These are phyloP conservation scores for Ceuthmochares aereus DNA, from an alignment of 2,113 vertebrate species.

Conservation along the genomic window DNA sequence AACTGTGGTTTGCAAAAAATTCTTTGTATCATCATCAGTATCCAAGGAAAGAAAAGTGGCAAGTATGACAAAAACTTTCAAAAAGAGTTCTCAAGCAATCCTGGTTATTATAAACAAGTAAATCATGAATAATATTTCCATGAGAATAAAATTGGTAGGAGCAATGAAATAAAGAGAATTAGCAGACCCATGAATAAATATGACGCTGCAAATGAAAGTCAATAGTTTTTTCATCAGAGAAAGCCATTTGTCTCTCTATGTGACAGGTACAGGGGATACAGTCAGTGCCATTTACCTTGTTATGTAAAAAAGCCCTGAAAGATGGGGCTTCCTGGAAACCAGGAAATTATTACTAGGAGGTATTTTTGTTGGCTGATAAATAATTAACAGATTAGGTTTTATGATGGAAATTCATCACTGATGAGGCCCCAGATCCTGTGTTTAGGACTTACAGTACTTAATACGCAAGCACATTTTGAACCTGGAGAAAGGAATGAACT, in stretches of 20 bases:
- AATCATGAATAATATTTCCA: conserved; percentile 21
- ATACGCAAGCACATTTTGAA: not conserved
- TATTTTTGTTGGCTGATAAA: not conserved
- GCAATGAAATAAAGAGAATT: conserved; percentile 34
- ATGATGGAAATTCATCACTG: not conserved
- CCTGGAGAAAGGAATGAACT: not conserved
- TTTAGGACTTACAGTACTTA: not conserved
- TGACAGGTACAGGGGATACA: not conserved
- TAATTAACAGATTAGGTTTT: conserved; percentile 12
- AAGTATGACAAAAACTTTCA: not conserved
- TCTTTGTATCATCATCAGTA: not conserved
- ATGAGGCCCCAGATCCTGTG: not conserved
- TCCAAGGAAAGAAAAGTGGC: not conserved
- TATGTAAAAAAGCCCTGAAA: conserved; percentile 13
- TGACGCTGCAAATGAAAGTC: conserved; percentile 9
- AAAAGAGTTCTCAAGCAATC: not conserved
- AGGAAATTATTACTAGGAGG: not conserved
- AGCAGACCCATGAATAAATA: conserved; percentile 35
- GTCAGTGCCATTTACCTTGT: not conserved
- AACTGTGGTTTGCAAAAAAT: not conserved
- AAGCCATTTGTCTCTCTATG: not conserved
- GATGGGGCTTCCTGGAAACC: not conserved
- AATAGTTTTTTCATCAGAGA: not conserved
- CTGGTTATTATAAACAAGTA: not conserved
- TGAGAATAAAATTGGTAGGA: not conserved